These are phyloP conservation scores for Mesocricetus auratus DNA, from an alignment of 2,113 vertebrate genomes.

Conservation along the genomic window DNA sequence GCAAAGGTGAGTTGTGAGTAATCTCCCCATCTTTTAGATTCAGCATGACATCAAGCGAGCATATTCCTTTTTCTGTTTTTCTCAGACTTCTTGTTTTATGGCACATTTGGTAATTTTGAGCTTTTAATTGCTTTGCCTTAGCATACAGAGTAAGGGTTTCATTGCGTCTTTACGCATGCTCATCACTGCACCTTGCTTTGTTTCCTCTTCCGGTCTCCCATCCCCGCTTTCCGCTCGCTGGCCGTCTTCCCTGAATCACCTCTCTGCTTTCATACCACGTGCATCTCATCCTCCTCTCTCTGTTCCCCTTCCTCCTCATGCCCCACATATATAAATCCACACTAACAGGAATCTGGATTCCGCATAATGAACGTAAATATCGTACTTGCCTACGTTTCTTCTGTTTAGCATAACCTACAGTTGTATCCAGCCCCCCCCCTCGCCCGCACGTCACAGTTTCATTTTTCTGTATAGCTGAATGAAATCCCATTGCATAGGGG, in stretches of 20 bases:
- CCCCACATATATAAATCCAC: neutral
- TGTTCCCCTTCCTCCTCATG: neutral
- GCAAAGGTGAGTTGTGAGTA: neutral
- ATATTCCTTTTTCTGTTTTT: slow-evolving; percentile 2
- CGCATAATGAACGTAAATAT: neutral
- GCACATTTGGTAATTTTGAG: neutral
- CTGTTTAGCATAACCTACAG: neutral
- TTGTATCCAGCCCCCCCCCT: neutral
- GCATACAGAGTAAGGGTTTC: neutral
- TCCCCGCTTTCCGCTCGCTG: neutral
- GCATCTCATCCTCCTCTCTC: neutral
- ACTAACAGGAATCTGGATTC: neutral
- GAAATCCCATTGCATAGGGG: neutral
- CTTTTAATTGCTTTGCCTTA: neutral
- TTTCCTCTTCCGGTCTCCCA: no score
- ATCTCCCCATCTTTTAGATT: neutral
- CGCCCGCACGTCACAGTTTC: neutral
- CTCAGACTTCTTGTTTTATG: neutral
- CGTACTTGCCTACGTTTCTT: neutral
- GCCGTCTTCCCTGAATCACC: neutral
- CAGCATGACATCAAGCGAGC: neutral
- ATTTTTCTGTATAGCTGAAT: neutral
- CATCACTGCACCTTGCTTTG: neutral
- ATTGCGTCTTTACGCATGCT: neutral
- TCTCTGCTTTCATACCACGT: neutral